Conservation (phyloP, 2,888 invertebrate species). For the Spatulosminthurus flaviceps region DNA sequence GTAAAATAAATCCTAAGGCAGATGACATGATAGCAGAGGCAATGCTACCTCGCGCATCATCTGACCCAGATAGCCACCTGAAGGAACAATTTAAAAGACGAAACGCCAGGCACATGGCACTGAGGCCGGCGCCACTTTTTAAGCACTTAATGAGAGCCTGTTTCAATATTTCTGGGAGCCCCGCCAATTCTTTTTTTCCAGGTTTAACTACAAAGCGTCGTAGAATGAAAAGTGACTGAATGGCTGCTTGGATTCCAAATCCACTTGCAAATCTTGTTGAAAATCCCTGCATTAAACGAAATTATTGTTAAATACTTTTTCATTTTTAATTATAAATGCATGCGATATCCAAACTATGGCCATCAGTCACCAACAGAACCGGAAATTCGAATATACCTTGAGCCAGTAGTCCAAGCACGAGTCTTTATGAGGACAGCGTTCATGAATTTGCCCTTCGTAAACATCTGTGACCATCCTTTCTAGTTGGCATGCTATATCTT, state of each 20-base stretch:
- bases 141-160: conserved; percentile 51
- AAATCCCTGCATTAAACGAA: conserved; percentile 56
- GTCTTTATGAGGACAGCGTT: conserved; percentile 61
- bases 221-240: conserved; percentile 54
- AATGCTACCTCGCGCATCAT: conserved; percentile 57
- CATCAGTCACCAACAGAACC: no score
- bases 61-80: conserved; percentile 62
- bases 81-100: conserved; percentile 62
- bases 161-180: not conserved
- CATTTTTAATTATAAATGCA: no score
- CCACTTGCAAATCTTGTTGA: conserved; percentile 59
- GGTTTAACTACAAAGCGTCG: not conserved
- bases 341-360: no score
- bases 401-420: conserved; percentile 63
- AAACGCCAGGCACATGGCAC: conserved; percentile 60
- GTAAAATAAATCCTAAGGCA: conserved; percentile 58
- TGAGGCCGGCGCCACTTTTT: conserved; percentile 59
- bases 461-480: conserved; percentile 62
- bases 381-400: no score
- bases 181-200: not conserved
- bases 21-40: conserved; percentile 61
- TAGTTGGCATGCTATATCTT: conserved; percentile 62
- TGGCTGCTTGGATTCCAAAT: conserved; percentile 59
- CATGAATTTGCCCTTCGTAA: conserved; percentile 61
- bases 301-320: not conserved